A percentile compares a stretch with the other conserved stretches of the same genome.
Conservation (phyloP, 2,888 invertebrate genomes). For the Netelia fuscicornis region DNA sequence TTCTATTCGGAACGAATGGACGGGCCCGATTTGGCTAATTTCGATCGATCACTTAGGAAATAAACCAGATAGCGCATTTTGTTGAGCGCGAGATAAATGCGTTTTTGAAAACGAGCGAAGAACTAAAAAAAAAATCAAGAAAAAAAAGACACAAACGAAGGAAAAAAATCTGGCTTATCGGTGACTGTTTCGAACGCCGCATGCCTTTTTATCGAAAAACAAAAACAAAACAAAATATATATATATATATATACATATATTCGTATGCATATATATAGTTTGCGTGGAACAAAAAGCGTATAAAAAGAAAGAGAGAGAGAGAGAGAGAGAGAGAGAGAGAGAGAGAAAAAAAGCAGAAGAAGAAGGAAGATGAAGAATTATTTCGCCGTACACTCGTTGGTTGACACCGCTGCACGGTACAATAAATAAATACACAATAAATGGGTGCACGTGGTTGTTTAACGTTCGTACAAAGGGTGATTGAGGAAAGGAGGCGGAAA, state of each 20-base stretch:
- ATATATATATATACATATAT: constrained; percentile 7
- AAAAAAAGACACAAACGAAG: constrained; percentile 1
- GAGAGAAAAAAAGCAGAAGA: not conserved
- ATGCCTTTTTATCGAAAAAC: constrained; percentile 51
- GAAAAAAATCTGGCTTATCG: constrained; percentile 42
- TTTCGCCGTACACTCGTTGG: constrained; percentile 47
- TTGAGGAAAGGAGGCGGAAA: not conserved
- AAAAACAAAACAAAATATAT: constrained; percentile 4
- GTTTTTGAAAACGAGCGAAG: not conserved
- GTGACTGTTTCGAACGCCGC: constrained; percentile 42
- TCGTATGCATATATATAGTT: constrained; percentile 5
- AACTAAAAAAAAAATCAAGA: not conserved
- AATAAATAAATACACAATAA: constrained; percentile 50
- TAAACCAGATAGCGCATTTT: too few species aligned
- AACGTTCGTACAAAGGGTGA: constrained; percentile 27
- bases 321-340: too few species aligned
- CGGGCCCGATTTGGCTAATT: not conserved
- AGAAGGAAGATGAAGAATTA: not conserved
- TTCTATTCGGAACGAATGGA: not conserved
- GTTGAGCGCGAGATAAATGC: not conserved
- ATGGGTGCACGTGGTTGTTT: constrained; percentile 34
- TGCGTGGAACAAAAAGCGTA: constrained; percentile 23
- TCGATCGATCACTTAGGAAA: not conserved
- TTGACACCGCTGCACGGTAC: constrained; percentile 54
- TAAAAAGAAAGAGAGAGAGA: not conserved